Percentiles rank a stretch among this genome's conserved stretches.
Evolutionary conservation across 2,888 invertebrate genomes (phyloP).

Genomic region (Callinectes sapidus): DNA sequence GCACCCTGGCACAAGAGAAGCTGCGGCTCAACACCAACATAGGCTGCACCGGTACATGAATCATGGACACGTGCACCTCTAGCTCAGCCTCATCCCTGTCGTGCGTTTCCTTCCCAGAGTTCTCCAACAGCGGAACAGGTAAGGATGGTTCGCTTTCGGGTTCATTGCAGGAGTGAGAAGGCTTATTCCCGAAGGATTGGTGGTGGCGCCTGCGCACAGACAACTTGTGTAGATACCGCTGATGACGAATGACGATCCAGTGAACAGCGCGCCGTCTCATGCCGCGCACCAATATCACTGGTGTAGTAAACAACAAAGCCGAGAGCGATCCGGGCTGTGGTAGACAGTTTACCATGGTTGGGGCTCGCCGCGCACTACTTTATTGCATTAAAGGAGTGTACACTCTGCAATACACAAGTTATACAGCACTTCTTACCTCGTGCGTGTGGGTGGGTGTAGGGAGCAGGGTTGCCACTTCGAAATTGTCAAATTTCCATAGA

Average conservation of each 20-base stretch:
- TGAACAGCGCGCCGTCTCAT: slow-evolving; percentile 46
- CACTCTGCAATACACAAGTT: neutral
- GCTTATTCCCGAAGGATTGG: neutral
- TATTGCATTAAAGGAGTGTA: neutral
- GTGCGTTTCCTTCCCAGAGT: neutral
- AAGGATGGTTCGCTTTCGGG: slow-evolving; percentile 41
- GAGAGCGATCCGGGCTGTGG: neutral
- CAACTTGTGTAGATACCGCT: slow-evolving; percentile 47
- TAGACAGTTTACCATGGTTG: neutral
- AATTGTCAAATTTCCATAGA: too few relatives aligned
- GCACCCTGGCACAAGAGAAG: slow-evolving; percentile 15
- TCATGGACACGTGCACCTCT: slow-evolving; percentile 37
- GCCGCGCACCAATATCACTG: slow-evolving; percentile 44
- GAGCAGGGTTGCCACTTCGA: too few relatives aligned
- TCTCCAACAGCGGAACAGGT: neutral
- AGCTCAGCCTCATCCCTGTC: neutral
- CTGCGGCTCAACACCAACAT: slow-evolving; percentile 22
- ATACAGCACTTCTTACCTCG: neutral
- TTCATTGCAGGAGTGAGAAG: slow-evolving; percentile 39
- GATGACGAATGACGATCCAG: slow-evolving; percentile 56
- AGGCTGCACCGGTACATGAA: slow-evolving; percentile 37
- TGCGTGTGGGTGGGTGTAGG: neutral
- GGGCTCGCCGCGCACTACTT: neutral
- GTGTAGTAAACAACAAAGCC: neutral
- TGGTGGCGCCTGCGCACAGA: slow-evolving; percentile 43